phyloP scores from a whole-genome alignment of 2,797 vertebrate genomes.

The Adrianichthys oophorus region DNA sequence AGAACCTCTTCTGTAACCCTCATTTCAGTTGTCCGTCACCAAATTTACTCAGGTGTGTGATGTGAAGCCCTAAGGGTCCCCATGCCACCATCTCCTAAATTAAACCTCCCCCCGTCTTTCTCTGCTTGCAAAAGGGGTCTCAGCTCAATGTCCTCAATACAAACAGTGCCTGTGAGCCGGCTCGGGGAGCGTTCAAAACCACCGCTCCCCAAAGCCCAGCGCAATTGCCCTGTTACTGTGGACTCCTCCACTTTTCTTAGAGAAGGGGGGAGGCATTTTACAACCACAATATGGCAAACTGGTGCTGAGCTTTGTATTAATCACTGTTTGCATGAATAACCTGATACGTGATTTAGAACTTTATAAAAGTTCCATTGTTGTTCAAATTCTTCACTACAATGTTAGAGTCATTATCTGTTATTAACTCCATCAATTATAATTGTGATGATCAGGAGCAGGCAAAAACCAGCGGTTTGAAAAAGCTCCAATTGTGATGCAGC shows the following conservation, averaged over 20 bases:
- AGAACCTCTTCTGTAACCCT: conserved; percentile 28
- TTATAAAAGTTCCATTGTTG: too few relatives aligned
- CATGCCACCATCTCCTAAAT: conserved; percentile 73
- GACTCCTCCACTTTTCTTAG: conserved; percentile 72
- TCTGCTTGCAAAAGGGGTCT: conserved; percentile 37
- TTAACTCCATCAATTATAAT: too few relatives aligned
- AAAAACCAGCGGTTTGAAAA: too few relatives aligned
- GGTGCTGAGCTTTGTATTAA: conserved; percentile 49
- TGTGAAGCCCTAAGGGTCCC: conserved; percentile 55
- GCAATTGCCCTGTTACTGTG: conserved; percentile 84
- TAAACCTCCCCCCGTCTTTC: conserved; percentile 64
- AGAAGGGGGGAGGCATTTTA: conserved; percentile 26
- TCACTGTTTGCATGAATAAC: conserved; percentile 8
- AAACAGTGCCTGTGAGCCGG: conserved; percentile 36
- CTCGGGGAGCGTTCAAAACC: conserved; percentile 52
- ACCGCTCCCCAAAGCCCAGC: conserved; percentile 78
- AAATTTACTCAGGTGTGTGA: conserved; percentile 25
- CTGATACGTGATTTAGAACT: too few relatives aligned
- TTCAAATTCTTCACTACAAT: too few relatives aligned
- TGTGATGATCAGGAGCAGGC: too few relatives aligned
- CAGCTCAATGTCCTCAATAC: conserved; percentile 31
- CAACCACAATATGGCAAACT: conserved; percentile 47
- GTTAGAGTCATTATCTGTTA: too few relatives aligned
- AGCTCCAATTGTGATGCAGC: too few relatives aligned
- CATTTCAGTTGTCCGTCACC: conserved; percentile 51